Evolutionary conservation across 1,140 invertebrate genomes (phyloP).

Genomic region (Riptortus pedestris): DNA sequence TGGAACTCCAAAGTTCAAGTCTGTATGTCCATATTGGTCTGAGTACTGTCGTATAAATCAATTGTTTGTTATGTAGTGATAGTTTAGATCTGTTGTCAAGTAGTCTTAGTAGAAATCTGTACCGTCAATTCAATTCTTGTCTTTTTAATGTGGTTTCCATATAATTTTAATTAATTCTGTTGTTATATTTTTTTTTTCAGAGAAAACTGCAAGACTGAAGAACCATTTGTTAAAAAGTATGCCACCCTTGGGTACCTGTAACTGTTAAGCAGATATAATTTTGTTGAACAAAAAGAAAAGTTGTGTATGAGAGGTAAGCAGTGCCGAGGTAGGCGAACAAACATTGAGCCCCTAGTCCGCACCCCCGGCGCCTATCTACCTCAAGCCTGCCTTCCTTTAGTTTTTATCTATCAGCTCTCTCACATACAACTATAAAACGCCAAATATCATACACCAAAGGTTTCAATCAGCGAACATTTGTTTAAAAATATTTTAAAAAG

Average conservation of each 20-base stretch:
- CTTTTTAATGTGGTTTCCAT: no score
- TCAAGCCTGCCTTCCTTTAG: slow-evolving; percentile 1
- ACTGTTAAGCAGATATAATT: slow-evolving; percentile 31
- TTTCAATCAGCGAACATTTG: slow-evolving; percentile 23
- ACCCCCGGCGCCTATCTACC: slow-evolving; percentile 6
- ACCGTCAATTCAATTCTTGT: no score
- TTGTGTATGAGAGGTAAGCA: neutral
- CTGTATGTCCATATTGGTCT: no score
- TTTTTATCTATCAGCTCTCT: slow-evolving; percentile 6
- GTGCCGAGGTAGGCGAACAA: slow-evolving; percentile 9
- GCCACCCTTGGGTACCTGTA: slow-evolving; percentile 80
- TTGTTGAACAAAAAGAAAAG: slow-evolving; percentile 4
- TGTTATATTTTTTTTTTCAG: no score
- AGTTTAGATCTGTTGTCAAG: no score
- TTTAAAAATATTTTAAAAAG: neutral
- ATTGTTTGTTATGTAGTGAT: no score
- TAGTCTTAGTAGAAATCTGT: no score
- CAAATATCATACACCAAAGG: slow-evolving; percentile 25
- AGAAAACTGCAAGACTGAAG: slow-evolving; percentile 70
- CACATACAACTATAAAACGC: slow-evolving; percentile 23
- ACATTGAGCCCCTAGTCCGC: slow-evolving; percentile 15
- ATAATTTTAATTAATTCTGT: no score
- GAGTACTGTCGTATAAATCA: no score
- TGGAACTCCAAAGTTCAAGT: no score
- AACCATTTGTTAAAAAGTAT: slow-evolving; percentile 81